Percentiles rank a stretch among this genome's conserved stretches.
phyloP scores from a whole-genome alignment of 2,888 invertebrate genomes.

The Physocephala rufipes region DNA sequence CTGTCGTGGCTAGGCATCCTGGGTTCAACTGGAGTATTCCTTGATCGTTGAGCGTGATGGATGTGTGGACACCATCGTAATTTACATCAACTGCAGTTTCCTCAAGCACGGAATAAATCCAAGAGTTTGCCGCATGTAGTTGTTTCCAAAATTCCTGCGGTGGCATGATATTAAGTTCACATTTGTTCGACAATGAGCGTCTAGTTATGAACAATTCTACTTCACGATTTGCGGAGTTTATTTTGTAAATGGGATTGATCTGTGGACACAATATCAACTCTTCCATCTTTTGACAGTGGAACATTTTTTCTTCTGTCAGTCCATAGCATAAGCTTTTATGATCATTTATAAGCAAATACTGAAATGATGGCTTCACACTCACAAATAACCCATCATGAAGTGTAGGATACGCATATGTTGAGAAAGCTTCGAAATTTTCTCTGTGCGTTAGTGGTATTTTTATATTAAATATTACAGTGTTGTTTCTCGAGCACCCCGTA shows the following conservation, averaged over 20 bases:
- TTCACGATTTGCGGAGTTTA: neutral
- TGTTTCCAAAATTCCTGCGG: neutral
- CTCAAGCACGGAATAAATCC: neutral
- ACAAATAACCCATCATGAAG: constrained; percentile 2
- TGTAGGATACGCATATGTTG: neutral
- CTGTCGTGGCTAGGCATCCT: neutral
- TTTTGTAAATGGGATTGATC: neutral
- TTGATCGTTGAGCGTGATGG: neutral
- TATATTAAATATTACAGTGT: constrained; percentile 10
- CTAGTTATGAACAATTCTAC: neutral
- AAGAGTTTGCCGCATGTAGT: neutral
- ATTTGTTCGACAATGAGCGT: neutral
- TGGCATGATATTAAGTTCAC: neutral
- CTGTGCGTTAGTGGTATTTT: constrained; percentile 16
- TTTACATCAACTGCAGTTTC: neutral
- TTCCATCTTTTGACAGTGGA: neutral
- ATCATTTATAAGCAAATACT: neutral
- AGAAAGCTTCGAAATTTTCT: constrained; percentile 5
- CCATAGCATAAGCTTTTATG: constrained; percentile 2
- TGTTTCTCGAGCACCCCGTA: constrained; percentile 3
- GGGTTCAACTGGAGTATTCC: constrained; percentile 1
- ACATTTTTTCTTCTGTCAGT: constrained; percentile 6
- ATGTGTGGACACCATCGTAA: neutral
- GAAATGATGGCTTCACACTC: neutral
- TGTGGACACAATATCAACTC: neutral